Evolutionary conservation across 2,113 vertebrate genomes (phyloP), one percentile per base, ranked within the genome.

Genomic region (Myrmecobius fasciatus): DNA sequence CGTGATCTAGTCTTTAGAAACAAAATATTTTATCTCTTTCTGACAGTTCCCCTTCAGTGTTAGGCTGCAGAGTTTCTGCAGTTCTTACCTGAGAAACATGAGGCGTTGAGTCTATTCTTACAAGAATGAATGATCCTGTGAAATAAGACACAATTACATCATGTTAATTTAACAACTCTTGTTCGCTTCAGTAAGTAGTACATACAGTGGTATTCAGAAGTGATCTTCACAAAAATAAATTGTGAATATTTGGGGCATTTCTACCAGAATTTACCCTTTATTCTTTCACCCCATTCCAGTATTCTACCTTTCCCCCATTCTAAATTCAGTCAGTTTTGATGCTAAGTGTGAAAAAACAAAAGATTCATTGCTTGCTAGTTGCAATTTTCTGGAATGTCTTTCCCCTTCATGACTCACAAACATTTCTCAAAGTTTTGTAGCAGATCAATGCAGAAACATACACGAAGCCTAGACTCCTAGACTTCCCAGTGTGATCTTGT

Each of bases 1-100:
- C 26, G 93, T 54, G 49, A 94, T 93, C 88, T 31, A 92, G 28
- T 93, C 56, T 91, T 95, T 22, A 92, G 93, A 93, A 43, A 3
- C 52, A 90, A 93, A 49, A 25, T 6, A 17, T 17, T 93, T 91
- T 7, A 11, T 91, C 43, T 26, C 36, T 90, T 95, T 54, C 91
- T 52, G 67, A 0, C 52, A 75, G n/a, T 24, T 49, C 49, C 53
- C n/a, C 93, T 43, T 95, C 24, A 46, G 31, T 83, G 46, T n/a
- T 83, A 24, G 67, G 17, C 67, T 8, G 20, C 52, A 90, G 91
- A 51, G 36, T 89, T 8, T 36, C 47, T 31, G 1, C 43, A 25
- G 2, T 53, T 56, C 17, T 46, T 92, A 93, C 10, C 36, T 92
- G 36, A 56, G 26, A 25, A 12, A 4, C 89, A 31, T 12, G n/a